Evolutionary conservation across 2,888 invertebrate genomes (phyloP).

Genomic region (Agrenia bidenticulata): DNA sequence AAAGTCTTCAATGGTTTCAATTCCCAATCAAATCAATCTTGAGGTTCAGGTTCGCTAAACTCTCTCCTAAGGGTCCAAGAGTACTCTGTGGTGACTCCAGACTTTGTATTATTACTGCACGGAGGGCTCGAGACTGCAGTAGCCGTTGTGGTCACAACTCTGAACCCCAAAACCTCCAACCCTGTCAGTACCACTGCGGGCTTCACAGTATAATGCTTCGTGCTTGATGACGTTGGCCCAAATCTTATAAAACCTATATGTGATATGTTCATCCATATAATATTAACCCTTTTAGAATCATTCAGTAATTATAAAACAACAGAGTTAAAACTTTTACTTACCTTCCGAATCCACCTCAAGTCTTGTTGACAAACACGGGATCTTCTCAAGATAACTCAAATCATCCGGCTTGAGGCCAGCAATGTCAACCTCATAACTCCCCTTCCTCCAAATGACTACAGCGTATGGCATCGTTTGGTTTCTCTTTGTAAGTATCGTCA

Average conservation of each 20-base stretch:
- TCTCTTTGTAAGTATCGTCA: no score
- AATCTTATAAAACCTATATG: conserved; percentile 46
- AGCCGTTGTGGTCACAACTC: conserved; percentile 77
- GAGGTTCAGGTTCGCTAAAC: conserved; percentile 78
- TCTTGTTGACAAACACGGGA: conserved; percentile 49
- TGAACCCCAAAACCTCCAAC: conserved; percentile 82
- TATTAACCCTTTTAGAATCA: not conserved
- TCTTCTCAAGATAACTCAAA: conserved; percentile 48
- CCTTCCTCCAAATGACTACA: conserved; percentile 51
- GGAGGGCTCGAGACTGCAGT: conserved; percentile 9
- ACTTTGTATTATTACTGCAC: conserved; percentile 9
- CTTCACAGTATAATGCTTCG: conserved; percentile 42
- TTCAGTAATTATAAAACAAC: not conserved
- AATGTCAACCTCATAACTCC: conserved; percentile 47
- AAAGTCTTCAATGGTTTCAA: no score
- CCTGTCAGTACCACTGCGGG: conserved; percentile 74
- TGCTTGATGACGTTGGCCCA: conserved; percentile 35
- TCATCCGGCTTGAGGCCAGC: conserved; percentile 51
- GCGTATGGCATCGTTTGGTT: conserved; percentile 48
- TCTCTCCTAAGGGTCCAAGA: conserved; percentile 94
- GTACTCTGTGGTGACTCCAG: conserved; percentile 69
- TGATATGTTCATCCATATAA: conserved; percentile 10
- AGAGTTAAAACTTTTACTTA: conserved; percentile 9
- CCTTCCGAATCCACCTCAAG: conserved; percentile 51
- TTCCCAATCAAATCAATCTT: conserved; percentile 36